Evolutionary conservation across 2,113 vertebrate genomes (phyloP), one percentile per base, ranked within the genome.

Genomic region (Helogale parvula): DNA sequence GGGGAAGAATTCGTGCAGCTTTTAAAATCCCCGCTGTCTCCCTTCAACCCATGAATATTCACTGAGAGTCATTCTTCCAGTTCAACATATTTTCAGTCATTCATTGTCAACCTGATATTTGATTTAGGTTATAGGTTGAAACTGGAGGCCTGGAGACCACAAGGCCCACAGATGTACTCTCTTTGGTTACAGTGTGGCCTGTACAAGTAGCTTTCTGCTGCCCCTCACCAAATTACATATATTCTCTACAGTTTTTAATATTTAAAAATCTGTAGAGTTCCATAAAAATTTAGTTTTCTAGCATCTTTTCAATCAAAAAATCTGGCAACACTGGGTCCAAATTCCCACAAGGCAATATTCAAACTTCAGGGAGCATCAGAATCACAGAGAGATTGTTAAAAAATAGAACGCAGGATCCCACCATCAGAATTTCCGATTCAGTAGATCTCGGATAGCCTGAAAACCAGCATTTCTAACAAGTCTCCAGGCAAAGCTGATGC

Each of bases 281-380:
- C 50, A 86, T 27, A 31, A 81, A 77, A 65, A 11, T 84, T 83
- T 68, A 68, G 29, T 63, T 94, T 92, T 92, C 82, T 77, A 92
- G 47, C 14, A 93, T 90, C 65, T 86, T 38, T 38, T 90, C 60
- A 92, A 41, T 81, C 85, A 81, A 89, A 93, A 76, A 25, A 88
- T 38, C 31, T 83, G 47, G 76, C 47, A 94, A 92, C 69, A 83
- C 25, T 52, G 41, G 17, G 35, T 23, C 47, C 47, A 41, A 90
- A 69, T 35, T 81, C 31, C 50, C 60, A 47, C 15, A 50, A 63
- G 23, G 54, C 35, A 92, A 86, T 63, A 54, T 25, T 50, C n/a
- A 27, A 90, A 50, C n/a, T 74, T 74, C 15, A 82, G 68, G 54
- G 76, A 81, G 31, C 38, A 71, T 35, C 27, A 71, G 33, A 88